These are phyloP conservation scores for Leucoraja erinaceus DNA, from an alignment of 2,113 vertebrate species.

Conservation along the genomic window DNA sequence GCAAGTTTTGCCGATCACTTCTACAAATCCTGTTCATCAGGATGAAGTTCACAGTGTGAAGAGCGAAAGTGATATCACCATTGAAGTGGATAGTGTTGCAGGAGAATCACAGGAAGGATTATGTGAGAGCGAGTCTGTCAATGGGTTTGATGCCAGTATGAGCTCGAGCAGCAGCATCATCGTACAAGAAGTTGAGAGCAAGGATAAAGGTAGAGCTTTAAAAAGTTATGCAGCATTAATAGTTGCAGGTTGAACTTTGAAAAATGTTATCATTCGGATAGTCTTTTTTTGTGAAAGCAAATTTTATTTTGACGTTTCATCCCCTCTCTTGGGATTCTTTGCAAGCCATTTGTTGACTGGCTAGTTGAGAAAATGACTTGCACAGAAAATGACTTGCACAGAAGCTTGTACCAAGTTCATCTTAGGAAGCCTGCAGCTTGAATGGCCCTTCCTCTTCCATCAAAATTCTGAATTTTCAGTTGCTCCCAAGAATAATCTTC, in stretches of 20 bases:
- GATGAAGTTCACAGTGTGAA: constrained; percentile 68
- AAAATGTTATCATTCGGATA: background rate
- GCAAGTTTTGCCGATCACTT: constrained; percentile 54
- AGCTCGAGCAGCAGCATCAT: constrained; percentile 66
- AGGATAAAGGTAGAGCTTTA: constrained; percentile 68
- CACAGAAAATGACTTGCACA: background rate
- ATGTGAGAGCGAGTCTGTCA: constrained; percentile 68
- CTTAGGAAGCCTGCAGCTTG: background rate
- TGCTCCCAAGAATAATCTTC: background rate
- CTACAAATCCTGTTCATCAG: constrained; percentile 58
- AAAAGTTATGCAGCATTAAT: background rate
- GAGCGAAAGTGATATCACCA: constrained; percentile 66
- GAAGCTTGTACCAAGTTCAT: background rate
- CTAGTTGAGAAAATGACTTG: background rate
- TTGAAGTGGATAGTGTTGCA: constrained; percentile 74
- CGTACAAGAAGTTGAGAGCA: constrained; percentile 66
- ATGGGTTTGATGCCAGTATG: constrained; percentile 69
- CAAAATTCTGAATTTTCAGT: background rate
- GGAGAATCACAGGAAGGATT: constrained; percentile 72
- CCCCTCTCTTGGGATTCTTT: background rate
- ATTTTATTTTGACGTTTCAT: background rate
- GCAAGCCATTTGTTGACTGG: background rate
- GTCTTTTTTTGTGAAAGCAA: background rate
- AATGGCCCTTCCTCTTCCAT: background rate
- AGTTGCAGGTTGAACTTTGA: background rate